phyloP scores from a whole-genome alignment of 2,888 invertebrate genomes.

The Pemphredon lugubris region DNA sequence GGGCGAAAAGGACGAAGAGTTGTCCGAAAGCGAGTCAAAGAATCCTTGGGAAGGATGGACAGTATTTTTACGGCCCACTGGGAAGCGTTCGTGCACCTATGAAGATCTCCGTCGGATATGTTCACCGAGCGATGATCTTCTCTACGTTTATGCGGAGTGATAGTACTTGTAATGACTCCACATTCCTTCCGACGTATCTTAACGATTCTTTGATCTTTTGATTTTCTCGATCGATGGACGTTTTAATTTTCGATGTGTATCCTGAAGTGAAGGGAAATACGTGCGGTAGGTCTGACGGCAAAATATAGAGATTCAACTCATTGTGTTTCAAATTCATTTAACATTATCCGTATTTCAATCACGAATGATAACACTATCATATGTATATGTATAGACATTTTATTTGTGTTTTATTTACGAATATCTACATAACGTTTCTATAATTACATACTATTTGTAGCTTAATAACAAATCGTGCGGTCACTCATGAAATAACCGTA shows the following conservation, averaged over 20 bases:
- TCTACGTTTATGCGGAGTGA: background rate
- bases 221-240: no score
- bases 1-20: slow-evolving; percentile 23
- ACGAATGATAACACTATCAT: no score
- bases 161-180: no score
- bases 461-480: no score
- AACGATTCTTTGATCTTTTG: no score
- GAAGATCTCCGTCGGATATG: background rate
- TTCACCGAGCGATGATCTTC: background rate
- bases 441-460: no score
- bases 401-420: background rate
- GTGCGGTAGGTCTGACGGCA: background rate
- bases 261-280: background rate
- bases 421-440: no score
- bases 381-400: background rate
- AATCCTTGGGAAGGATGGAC: slow-evolving; percentile 1
- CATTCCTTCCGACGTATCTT: no score
- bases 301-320: no score
- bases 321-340: background rate
- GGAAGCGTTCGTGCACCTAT: background rate
- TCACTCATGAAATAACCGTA: no score
- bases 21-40: slow-evolving; percentile 5
- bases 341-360: background rate
- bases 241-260: no score
- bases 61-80: slow-evolving; percentile 31